Evolutionary conservation across 2,113 vertebrate species (phyloP).

Genomic region (Rhea pennata): DNA sequence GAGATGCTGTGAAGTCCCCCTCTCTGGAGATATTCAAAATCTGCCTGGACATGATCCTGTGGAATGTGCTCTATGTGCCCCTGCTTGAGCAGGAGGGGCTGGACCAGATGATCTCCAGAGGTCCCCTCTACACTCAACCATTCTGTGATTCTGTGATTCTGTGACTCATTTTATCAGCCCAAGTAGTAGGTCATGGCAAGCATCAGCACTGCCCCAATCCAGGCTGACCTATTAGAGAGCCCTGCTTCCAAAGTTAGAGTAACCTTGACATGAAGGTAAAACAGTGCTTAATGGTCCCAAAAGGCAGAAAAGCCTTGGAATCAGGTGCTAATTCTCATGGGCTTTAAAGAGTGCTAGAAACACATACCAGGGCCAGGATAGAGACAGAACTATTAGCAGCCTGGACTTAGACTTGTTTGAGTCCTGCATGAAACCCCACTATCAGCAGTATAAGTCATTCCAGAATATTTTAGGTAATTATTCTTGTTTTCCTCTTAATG

Average conservation of each 20-base stretch:
- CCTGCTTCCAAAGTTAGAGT: background rate
- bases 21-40: too few relatives aligned
- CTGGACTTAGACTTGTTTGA: background rate
- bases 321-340: background rate
- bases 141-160: too few relatives aligned
- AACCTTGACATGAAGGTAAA: background rate
- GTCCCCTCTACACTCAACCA: too few relatives aligned
- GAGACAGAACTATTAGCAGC: background rate
- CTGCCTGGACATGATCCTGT: too few relatives aligned
- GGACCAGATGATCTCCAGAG: too few relatives aligned
- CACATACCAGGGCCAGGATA: rapidly evolving
- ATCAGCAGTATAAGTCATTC: background rate
- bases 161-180: background rate
- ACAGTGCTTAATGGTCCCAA: background rate
- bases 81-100: too few relatives aligned
- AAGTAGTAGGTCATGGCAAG: background rate
- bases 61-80: too few relatives aligned
- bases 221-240: background rate
- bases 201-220: background rate
- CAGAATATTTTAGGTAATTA: background rate
- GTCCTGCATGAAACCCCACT: background rate
- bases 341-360: background rate
- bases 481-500: background rate
- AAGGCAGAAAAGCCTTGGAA: background rate
- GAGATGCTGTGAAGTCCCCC: too few relatives aligned